Evolutionary conservation across 2,113 vertebrate genomes (phyloP).

Genomic region (Microcebus ravelobensis): DNA sequence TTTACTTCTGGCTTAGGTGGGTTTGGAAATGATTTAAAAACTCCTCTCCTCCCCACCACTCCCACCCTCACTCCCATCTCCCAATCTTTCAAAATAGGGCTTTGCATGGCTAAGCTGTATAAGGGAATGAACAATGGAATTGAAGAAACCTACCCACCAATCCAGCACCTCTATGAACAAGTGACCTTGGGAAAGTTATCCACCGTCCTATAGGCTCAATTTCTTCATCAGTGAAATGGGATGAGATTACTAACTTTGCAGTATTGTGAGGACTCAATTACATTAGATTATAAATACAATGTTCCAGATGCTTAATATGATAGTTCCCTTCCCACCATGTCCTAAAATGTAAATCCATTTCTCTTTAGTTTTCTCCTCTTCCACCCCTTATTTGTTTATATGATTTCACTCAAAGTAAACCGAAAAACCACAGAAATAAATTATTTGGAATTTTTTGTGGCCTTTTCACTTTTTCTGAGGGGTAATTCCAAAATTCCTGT

Average conservation of each 20-base stretch:
- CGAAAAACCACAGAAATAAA: conserved; percentile 46
- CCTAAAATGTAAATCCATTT: conserved; percentile 29
- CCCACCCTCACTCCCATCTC: not conserved
- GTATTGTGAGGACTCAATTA: conserved; percentile 31
- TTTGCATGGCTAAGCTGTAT: not conserved
- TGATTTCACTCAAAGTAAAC: conserved; percentile 54
- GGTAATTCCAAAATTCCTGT: not conserved
- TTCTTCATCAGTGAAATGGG: conserved; percentile 34
- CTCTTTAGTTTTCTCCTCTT: not conserved
- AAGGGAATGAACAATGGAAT: not conserved
- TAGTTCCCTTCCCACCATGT: not conserved
- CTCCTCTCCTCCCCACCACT: not conserved
- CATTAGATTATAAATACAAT: not conserved
- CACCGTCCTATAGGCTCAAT: not conserved
- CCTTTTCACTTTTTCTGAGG: conserved; percentile 33
- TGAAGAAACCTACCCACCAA: not conserved
- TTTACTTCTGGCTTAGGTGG: conserved; percentile 55
- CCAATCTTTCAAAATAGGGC: not conserved
- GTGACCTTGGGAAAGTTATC: not conserved
- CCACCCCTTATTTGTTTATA: not conserved
- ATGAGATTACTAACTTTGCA: not conserved
- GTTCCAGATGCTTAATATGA: not conserved
- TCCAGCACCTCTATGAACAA: not conserved
- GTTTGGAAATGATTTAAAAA: conserved; percentile 48
- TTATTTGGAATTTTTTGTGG: conserved; percentile 37